Evolutionary conservation across 2,113 vertebrate genomes (phyloP), one percentile per base, ranked within the genome.

Genomic region (Pomatostomus ruficeps): DNA sequence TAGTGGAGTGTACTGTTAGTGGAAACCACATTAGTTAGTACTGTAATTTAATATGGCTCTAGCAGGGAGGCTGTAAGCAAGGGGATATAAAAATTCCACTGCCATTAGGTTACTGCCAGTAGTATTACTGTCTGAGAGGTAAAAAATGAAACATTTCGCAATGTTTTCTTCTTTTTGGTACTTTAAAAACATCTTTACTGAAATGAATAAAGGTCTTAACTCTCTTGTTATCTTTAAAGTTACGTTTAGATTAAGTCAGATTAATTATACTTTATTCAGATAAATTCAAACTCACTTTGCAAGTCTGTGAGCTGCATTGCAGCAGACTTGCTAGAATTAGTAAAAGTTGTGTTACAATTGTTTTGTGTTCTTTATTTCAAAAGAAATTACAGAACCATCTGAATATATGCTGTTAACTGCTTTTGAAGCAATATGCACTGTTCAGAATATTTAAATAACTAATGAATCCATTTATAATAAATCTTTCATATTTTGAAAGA

Each of bases 371-470:
- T 77, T 63, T 66, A 22, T 63, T 74, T 92, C 36, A 92, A 81
- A 93, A 87, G 40, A 82, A 89, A 63, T 81, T 73, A 19, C 52
- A 72, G 61, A 84, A 65, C 20, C 59, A 40, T 80, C 55, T 80
- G 66, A 72, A 59, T 74, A 25, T 62, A 38, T 45, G 28, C 52
- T 78, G 28, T 52, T 81, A 76, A 57, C 26, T 57, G 58, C 7
- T 68, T 93, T 95, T 95, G 78, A 89, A 87, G 75, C 66, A 16
- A 73, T 89, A 59, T n/a, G 38, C 42, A 12, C 66, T 78, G 20
- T 78, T 95, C 35, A 85, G 74, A 79, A 75, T 89, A 83, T 72
- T 85, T 85, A 93, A 84, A 68, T 91, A 79, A 63, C 24, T 74
- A 77, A 85, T 49, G 20, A 89, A 73, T 46, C 23, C 2, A 35